Percentiles rank a stretch among this genome's conserved stretches.
phyloP scores from a whole-genome alignment of 2,797 vertebrate genomes.

The Rhinichthys osculus region DNA sequence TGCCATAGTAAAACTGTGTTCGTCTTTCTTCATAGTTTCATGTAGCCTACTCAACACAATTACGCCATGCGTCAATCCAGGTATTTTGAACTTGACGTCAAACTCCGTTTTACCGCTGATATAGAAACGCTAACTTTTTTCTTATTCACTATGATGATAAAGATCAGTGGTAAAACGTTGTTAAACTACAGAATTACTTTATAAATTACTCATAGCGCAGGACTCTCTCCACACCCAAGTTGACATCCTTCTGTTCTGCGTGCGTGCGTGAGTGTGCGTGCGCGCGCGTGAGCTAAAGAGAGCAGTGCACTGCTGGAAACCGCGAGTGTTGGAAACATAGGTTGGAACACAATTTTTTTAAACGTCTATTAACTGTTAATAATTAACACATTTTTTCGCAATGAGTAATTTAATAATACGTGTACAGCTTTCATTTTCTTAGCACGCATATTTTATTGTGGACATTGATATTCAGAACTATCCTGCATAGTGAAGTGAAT shows the following conservation, averaged over 20 bases:
- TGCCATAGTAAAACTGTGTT: conserved; percentile 36
- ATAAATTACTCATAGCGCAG: conserved; percentile 25
- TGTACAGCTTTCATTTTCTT: conserved; percentile 3
- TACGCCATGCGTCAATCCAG: conserved; percentile 41
- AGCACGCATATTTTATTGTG: neutral
- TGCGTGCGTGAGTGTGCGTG: neutral
- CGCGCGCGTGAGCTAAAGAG: neutral
- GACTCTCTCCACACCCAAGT: conserved; percentile 25
- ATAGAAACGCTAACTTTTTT: neutral
- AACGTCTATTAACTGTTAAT: neutral
- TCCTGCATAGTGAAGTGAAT: neutral
- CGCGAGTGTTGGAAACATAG: too few relatives aligned
- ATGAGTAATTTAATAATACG: neutral
- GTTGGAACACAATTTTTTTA: neutral
- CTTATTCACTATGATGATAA: neutral
- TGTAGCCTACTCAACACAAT: conserved; percentile 1
- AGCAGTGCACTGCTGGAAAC: neutral
- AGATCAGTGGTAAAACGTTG: neutral
- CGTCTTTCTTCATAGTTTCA: conserved; percentile 12
- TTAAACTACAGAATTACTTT: conserved; percentile 6
- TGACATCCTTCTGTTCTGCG: conserved; percentile 19
- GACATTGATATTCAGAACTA: neutral
- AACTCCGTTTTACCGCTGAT: neutral
- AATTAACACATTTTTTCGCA: too few relatives aligned
- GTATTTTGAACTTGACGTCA: conserved; percentile 41